Evolutionary conservation across 2,113 vertebrate genomes (phyloP).

Genomic region (Gavia stellata): DNA sequence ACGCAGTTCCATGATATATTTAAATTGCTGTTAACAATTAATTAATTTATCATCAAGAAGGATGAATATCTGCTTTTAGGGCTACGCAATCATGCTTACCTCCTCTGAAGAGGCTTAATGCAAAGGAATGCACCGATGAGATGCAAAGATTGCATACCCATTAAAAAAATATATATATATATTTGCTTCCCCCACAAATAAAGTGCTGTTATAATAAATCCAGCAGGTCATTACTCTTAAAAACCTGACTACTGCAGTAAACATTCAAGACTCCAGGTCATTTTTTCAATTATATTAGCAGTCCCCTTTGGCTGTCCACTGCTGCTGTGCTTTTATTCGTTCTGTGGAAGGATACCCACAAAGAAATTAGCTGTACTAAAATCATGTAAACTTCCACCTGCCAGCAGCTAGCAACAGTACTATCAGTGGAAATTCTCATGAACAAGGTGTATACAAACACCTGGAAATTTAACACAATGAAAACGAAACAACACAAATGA

Average conservation of each 20-base stretch:
- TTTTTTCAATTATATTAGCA: not conserved
- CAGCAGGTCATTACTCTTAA: not conserved
- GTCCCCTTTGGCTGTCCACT: not conserved
- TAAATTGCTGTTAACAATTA: not conserved
- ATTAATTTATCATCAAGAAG: not conserved
- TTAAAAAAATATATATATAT: not conserved
- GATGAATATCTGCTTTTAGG: not conserved
- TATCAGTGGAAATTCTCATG: not conserved
- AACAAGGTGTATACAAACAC: not conserved
- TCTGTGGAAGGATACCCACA: not conserved
- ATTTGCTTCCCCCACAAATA: not conserved
- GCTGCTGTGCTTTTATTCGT: not conserved
- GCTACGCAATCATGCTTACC: not conserved
- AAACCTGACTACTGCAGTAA: not conserved
- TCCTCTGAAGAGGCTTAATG: not conserved
- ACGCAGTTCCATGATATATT: not conserved
- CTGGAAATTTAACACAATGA: not conserved
- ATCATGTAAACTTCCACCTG: not conserved
- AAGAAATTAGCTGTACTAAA: not conserved
- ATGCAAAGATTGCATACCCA: not conserved
- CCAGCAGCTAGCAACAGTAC: not conserved
- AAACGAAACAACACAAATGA: no score
- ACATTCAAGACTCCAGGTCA: not conserved
- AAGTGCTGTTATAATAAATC: not conserved
- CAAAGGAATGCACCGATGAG: not conserved